Evolutionary conservation across 2,113 vertebrate genomes (phyloP).

Genomic region (Euleptes europaea): DNA sequence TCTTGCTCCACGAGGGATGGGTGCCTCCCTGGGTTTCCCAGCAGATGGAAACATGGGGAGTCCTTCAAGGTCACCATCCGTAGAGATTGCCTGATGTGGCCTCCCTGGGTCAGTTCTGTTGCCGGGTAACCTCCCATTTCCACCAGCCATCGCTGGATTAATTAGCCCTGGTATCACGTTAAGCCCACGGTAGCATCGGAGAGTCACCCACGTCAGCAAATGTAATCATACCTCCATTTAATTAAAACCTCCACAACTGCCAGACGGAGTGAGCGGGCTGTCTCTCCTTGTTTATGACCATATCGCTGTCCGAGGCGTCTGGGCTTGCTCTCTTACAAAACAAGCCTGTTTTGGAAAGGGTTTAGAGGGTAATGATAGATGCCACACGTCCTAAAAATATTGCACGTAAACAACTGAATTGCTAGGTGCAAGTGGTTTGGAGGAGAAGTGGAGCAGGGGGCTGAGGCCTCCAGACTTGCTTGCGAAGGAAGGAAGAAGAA

Average conservation of each 20-base stretch:
- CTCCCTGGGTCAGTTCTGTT: not conserved
- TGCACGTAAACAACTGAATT: too few relatives aligned
- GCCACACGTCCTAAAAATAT: too few relatives aligned
- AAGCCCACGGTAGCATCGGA: not conserved
- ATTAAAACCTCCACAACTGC: not conserved
- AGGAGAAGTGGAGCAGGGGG: too few relatives aligned
- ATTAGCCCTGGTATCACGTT: not conserved
- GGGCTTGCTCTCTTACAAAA: not conserved
- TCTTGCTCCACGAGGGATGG: too few relatives aligned
- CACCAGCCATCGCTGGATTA: not conserved
- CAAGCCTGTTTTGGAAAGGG: too few relatives aligned
- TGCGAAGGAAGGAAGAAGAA: too few relatives aligned
- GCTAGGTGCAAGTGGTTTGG: too few relatives aligned
- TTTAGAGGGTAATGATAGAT: too few relatives aligned
- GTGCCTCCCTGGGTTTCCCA: not conserved
- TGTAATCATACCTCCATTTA: not conserved
- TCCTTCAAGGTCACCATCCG: too few relatives aligned
- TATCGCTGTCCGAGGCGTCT: not conserved
- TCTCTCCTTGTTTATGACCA: not conserved
- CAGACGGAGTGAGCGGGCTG: accelerated
- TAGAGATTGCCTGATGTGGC: not conserved
- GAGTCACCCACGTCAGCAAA: not conserved
- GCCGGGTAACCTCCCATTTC: not conserved
- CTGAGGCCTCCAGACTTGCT: too few relatives aligned
- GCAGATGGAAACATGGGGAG: too few relatives aligned